Evolutionary conservation across 2,888 invertebrate genomes (phyloP).

Genomic region (Penaeus monodon): DNA sequence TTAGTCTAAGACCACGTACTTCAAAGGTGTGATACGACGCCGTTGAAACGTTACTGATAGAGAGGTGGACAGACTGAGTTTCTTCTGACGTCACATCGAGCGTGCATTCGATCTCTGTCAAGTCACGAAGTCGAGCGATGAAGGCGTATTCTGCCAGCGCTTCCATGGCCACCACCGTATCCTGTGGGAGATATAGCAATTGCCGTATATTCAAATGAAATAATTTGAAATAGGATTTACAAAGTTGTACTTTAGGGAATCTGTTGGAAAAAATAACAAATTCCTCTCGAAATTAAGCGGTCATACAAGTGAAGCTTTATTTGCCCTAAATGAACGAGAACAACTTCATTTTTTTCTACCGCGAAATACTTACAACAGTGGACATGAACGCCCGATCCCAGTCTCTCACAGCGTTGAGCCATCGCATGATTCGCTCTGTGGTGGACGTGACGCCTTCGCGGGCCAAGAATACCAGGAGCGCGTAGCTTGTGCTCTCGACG

Average conservation of each 20-base stretch:
- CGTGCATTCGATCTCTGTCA: constrained; percentile 70
- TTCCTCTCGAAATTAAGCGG: too few relatives aligned
- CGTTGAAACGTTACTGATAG: constrained; percentile 39
- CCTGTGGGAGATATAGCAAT: constrained; percentile 67
- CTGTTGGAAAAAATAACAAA: too few relatives aligned
- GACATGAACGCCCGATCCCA: constrained; percentile 67
- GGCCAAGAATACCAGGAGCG: constrained; percentile 69
- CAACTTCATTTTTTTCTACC: too few relatives aligned
- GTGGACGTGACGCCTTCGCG: constrained; percentile 66
- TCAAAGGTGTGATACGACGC: constrained; percentile 22
- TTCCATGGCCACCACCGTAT: constrained; percentile 73
- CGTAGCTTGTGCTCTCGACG: constrained; percentile 72
- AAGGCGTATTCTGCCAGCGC: constrained; percentile 72
- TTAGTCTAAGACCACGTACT: not conserved
- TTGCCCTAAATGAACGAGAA: too few relatives aligned
- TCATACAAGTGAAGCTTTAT: too few relatives aligned
- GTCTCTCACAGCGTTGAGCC: constrained; percentile 67
- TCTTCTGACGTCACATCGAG: constrained; percentile 69
- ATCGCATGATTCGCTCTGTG: constrained; percentile 67
- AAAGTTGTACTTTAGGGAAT: too few relatives aligned
- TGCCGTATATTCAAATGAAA: too few relatives aligned
- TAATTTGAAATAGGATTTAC: too few relatives aligned
- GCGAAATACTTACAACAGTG: constrained; percentile 66
- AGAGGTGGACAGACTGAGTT: constrained; percentile 18
- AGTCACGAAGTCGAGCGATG: constrained; percentile 70